Evolutionary conservation across 1,140 invertebrate genomes (phyloP).

Genomic region (Heterodera schachtii): DNA sequence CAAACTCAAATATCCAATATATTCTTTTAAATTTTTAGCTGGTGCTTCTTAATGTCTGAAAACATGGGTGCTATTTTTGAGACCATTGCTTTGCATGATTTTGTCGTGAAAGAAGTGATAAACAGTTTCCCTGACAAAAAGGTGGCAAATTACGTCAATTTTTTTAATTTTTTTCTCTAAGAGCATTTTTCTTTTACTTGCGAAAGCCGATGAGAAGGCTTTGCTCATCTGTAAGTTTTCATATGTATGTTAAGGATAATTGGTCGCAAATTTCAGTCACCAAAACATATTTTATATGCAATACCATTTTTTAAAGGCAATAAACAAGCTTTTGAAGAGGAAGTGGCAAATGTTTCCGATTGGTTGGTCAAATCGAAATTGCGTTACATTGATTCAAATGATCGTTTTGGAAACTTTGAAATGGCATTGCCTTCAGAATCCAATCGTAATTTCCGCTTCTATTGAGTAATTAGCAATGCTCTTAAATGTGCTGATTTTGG

Average conservation of each 20-base stretch:
- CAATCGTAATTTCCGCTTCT: slow-evolving; percentile 71
- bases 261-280: no score
- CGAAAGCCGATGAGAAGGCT: slow-evolving; percentile 39
- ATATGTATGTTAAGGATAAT: no score
- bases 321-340: slow-evolving; percentile 40
- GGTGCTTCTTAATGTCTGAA: background rate
- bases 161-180: slow-evolving; percentile 19
- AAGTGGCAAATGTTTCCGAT: slow-evolving; percentile 14
- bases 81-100: slow-evolving; percentile 23
- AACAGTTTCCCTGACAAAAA: slow-evolving; percentile 32
- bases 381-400: slow-evolving; percentile 60
- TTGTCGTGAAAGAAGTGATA: slow-evolving; percentile 41
- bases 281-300: no score
- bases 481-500: no score
- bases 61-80: background rate
- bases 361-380: slow-evolving; percentile 38
- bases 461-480: no score
- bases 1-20: no score
- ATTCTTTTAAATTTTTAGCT: no score
- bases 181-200: slow-evolving; percentile 46
- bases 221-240: slow-evolving; percentile 39
- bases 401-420: slow-evolving; percentile 83
- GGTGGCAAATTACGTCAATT: slow-evolving; percentile 16
- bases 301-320: slow-evolving; percentile 22
- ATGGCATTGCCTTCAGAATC: slow-evolving; percentile 73